Conservation (phyloP, 2,888 invertebrate species). For the Marronus borbonicus region DNA sequence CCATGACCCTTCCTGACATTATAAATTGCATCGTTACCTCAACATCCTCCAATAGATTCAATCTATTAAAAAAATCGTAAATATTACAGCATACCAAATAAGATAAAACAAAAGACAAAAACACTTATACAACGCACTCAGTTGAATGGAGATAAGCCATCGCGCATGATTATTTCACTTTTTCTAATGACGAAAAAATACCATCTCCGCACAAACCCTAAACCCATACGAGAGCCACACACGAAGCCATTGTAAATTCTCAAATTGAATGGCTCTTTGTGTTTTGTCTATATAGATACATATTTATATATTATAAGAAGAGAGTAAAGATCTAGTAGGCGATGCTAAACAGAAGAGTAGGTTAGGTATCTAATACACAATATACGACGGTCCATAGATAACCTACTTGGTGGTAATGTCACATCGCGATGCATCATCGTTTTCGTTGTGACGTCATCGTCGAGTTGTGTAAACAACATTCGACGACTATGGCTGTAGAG, state of each 20-base stretch:
- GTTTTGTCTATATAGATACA: constrained; percentile 19
- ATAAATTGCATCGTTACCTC: constrained; percentile 7
- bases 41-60: not conserved
- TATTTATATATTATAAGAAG: constrained; percentile 7
- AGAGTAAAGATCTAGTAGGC: constrained; percentile 30
- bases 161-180: constrained; percentile 14
- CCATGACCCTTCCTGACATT: no score
- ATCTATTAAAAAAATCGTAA: not conserved
- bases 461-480: constrained; percentile 60
- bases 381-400: constrained; percentile 2
- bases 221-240: constrained; percentile 34
- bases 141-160: not conserved
- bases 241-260: constrained; percentile 49
- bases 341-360: constrained; percentile 1
- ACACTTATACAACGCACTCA: not conserved
- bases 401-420: constrained; percentile 35
- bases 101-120: constrained; percentile 12
- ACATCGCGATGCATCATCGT: constrained; percentile 41
- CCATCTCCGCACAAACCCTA: constrained; percentile 20
- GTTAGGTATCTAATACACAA: constrained; percentile 13
- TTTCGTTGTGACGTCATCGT: constrained; percentile 43
- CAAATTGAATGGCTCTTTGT: constrained; percentile 48
- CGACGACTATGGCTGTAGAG: constrained; percentile 54
- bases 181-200: constrained; percentile 27
- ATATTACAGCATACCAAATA: not conserved